Conservation (phyloP, 2,113 vertebrate genomes). For the Sander lucioperca region DNA sequence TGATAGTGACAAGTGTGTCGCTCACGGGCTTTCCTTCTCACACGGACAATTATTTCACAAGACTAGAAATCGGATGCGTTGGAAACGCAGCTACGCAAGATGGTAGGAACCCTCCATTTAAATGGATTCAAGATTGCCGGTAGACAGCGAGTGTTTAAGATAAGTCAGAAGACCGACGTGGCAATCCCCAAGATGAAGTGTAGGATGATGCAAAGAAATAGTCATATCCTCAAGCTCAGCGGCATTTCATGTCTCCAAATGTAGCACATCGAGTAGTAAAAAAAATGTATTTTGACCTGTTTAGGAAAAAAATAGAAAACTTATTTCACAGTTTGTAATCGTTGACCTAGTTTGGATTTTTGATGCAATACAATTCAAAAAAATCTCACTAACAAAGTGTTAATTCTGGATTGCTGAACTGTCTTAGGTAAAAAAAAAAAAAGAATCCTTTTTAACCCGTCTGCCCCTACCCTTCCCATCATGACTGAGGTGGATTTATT, state of each 20-base stretch:
- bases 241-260: not conserved
- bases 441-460: not conserved
- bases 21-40: conserved; percentile 12
- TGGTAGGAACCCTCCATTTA: not conserved
- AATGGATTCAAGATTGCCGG: not conserved
- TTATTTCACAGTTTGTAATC: not conserved
- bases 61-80: not conserved
- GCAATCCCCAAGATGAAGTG: not conserved
- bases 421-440: not conserved
- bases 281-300: not conserved
- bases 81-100: not conserved
- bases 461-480: not conserved
- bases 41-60: not conserved
- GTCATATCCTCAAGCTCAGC: not conserved
- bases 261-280: not conserved
- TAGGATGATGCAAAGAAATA: not conserved
- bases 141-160: not conserved
- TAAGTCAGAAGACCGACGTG: not conserved
- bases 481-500: conserved; percentile 4
- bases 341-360: not conserved
- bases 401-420: not conserved
- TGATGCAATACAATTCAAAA: not conserved
- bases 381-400: not conserved
- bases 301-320: not conserved
- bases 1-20: conserved; percentile 13